Evolutionary conservation across 2,888 invertebrate genomes (phyloP), one percentile per base, ranked within the genome.

Genomic region (Spilosoma lubricipeda): DNA sequence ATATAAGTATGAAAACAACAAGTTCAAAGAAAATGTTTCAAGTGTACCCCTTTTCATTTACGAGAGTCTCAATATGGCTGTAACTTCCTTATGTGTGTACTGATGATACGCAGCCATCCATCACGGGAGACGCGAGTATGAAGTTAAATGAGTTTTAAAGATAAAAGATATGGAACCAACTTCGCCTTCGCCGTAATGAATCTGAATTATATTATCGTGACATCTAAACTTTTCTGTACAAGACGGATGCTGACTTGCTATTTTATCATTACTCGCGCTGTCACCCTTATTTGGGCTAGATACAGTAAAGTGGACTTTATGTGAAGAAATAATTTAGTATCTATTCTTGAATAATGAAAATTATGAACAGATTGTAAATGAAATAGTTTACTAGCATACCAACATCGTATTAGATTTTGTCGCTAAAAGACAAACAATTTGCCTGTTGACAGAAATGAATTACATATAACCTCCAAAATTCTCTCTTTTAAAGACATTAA

Each of bases 111-210:
- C 27, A 59, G 59, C 27, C 59, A 59, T 59, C 59, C 59, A 63
- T 63, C 30, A 63, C 18, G 18, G 15, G 18, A 11, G 30, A 30
- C 63, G 63, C 63, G 30, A 30, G 63, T 63, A 8, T 63, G 63
- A 63, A 63, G 63, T 63, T 63, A 63, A 63, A 63, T 63, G 30
- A 63, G 63, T 63, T 63, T 63, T 4, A 27, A 59, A 63, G 63
- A 63, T 30, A 63, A 30, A 18, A 18, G 27, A 30, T 30, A 18
- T 63, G 30, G 15, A 63, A 63, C 27, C 27, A 27, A 15, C 27
- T 27, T 27, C 27, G 13, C 5, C 59, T 59, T 27, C 59, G 56
- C 23, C 27, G 15, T 59, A 27, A 59, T 59, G 59, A 59, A 59
- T 27, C 59, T 27, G n/a, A 27, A 15, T 59, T 59, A 59, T 27